Percentiles rank a stretch among this genome's conserved stretches.
Evolutionary conservation across 92 coral and sea anemone species (phyloP).

Genomic region (Porites rus): DNA sequence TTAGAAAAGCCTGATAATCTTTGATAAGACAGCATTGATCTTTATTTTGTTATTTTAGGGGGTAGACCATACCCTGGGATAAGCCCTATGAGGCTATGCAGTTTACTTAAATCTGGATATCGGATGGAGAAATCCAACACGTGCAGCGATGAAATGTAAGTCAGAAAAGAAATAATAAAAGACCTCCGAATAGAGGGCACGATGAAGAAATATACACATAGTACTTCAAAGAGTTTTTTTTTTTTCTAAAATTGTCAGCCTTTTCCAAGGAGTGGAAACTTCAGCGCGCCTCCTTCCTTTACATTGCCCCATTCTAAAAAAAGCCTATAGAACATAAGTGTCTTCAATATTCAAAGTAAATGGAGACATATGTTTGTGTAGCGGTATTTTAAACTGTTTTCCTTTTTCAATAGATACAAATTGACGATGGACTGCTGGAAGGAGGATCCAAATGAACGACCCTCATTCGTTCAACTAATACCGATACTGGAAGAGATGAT

Average conservation of each 20-base stretch:
- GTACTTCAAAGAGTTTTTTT: too few species aligned
- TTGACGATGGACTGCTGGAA: constrained; percentile 34
- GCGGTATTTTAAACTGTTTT: neutral
- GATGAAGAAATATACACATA: too few species aligned
- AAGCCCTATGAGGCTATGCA: constrained; percentile 8
- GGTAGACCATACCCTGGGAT: constrained; percentile 27
- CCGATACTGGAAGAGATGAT: constrained; percentile 16
- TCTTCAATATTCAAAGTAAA: too few species aligned
- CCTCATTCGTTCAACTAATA: constrained; percentile 8
- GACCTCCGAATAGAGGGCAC: too few species aligned
- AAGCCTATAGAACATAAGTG: too few species aligned
- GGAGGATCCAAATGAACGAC: constrained; percentile 28
- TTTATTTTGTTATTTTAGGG: neutral
- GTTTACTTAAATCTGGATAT: constrained; percentile 19
- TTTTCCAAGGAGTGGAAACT: too few species aligned
- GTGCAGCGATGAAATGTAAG: constrained; percentile 29
- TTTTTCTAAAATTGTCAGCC: too few species aligned
- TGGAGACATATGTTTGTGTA: too few species aligned
- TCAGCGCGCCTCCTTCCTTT: too few species aligned
- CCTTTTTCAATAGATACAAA: constrained; percentile 3
- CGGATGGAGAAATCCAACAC: constrained; percentile 33
- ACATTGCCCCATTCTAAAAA: too few species aligned
- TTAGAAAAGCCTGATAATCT: too few species aligned
- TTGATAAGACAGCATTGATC: neutral
- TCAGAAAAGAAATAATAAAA: neutral